A percentile compares a stretch with the other conserved stretches of the same genome.
These are phyloP conservation scores for Apogon hyalosoma DNA, from an alignment of 2,797 vertebrate genomes.

Conservation along the genomic window DNA sequence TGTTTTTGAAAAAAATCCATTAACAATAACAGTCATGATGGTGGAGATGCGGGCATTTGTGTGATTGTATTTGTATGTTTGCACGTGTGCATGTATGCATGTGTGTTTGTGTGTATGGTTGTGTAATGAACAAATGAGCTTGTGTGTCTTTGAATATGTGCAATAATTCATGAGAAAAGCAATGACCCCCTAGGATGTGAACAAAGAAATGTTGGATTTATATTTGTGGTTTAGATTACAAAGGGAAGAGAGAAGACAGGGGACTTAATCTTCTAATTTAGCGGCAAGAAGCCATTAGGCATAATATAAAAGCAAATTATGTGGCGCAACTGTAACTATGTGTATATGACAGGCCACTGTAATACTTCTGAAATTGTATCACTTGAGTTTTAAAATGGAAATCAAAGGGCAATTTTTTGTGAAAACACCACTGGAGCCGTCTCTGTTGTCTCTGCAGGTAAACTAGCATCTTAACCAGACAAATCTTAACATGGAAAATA, in stretches of 20 bases:
- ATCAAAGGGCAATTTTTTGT: slow-evolving; percentile 77
- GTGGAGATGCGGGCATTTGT: slow-evolving; percentile 16
- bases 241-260: slow-evolving; percentile 21
- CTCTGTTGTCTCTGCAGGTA: slow-evolving; percentile 59
- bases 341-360: slow-evolving; percentile 64
- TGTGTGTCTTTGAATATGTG: slow-evolving; percentile 45
- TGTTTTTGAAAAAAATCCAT: slow-evolving; percentile 22
- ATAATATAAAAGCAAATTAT: slow-evolving; percentile 32
- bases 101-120: slow-evolving; percentile 7
- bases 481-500: slow-evolving; percentile 29
- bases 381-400: slow-evolving; percentile 57
- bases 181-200: slow-evolving; percentile 75
- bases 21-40: slow-evolving; percentile 4
- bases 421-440: slow-evolving; percentile 41
- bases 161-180: slow-evolving; percentile 62
- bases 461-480: slow-evolving; percentile 37
- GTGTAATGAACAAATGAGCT: slow-evolving; percentile 1
- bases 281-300: slow-evolving; percentile 24
- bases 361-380: slow-evolving; percentile 58
- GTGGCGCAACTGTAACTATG: slow-evolving; percentile 54
- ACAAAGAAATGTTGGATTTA: slow-evolving; percentile 70
- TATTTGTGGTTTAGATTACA: slow-evolving; percentile 37
- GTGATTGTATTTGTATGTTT: slow-evolving; percentile 40
- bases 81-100: slow-evolving; percentile 28
- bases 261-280: slow-evolving; percentile 31